Percentiles rank a stretch among this genome's conserved stretches.
phyloP scores from a whole-genome alignment of 2,113 vertebrate genomes.

The Pteronura brasiliensis region DNA sequence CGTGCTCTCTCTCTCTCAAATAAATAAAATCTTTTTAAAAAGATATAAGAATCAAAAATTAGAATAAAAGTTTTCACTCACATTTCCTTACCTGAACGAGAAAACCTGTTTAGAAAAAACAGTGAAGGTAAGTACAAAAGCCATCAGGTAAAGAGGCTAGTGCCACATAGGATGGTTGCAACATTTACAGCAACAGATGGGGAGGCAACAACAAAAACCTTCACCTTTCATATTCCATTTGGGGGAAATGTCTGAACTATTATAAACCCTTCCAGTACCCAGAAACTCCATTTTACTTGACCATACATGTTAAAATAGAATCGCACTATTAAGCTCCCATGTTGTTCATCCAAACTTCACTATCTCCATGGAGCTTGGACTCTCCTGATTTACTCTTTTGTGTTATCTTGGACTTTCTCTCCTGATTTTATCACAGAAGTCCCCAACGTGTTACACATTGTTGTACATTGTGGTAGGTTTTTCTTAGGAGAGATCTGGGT shows the following conservation, averaged over 20 bases:
- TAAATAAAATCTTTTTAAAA: not conserved
- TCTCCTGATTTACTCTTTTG: not conserved
- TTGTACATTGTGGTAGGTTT: not conserved
- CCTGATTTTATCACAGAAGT: not conserved
- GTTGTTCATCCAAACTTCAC: not conserved
- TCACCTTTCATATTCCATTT: not conserved
- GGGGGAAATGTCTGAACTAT: not conserved
- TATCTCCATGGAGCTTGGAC: not conserved
- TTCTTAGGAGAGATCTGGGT: not conserved
- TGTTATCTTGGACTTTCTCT: not conserved
- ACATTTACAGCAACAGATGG: not conserved
- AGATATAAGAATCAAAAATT: not conserved
- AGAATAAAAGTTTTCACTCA: not conserved
- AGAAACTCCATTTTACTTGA: not conserved
- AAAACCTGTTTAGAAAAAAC: not conserved
- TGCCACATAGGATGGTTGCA: not conserved
- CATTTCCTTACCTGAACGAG: not conserved
- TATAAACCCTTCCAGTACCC: not conserved
- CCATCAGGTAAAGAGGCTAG: too few relatives aligned
- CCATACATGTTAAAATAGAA: not conserved
- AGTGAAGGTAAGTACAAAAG: not conserved
- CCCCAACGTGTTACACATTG: not conserved
- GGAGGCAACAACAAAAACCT: not conserved
- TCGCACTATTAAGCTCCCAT: not conserved
- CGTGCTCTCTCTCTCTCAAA: too few relatives aligned